Conservation (phyloP, 2,888 invertebrate genomes). For the Agrypnus murinus region DNA sequence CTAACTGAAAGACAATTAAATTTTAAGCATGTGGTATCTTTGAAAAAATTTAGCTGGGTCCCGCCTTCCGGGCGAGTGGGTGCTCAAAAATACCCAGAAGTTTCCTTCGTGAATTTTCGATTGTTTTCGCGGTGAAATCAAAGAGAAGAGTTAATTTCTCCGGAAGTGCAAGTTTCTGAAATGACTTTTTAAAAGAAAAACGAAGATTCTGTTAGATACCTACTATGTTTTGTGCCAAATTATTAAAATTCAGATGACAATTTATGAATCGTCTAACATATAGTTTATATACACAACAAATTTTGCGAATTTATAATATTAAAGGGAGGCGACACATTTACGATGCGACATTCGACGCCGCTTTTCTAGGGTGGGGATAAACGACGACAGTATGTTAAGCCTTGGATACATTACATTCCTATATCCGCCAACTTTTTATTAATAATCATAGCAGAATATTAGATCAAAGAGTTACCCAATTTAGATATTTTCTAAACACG, state of each 20-base stretch:
- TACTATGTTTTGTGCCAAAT: background rate
- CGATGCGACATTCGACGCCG: conserved; percentile 6
- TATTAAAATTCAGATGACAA: background rate
- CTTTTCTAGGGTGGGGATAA: background rate
- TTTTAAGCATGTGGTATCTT: conserved; percentile 63
- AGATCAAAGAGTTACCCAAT: background rate
- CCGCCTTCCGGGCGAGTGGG: conserved; percentile 60
- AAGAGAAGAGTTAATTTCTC: background rate
- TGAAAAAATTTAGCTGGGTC: conserved; percentile 57
- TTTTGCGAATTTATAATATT: conserved; percentile 7
- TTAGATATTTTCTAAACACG: too few relatives aligned
- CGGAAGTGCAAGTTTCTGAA: conserved; percentile 8
- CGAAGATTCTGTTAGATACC: background rate
- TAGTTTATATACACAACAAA: background rate
- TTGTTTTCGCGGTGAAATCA: conserved; percentile 60
- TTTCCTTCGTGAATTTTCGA: conserved; percentile 64
- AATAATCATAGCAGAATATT: conserved; percentile 1
- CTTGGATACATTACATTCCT: background rate
- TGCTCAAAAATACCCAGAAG: conserved; percentile 64
- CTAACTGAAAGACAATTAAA: conserved; percentile 64
- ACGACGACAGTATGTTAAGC: conserved; percentile 10
- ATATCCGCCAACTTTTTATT: conserved; percentile 18
- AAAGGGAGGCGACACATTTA: background rate
- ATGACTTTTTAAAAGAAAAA: background rate
- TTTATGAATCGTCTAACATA: conserved; percentile 14